Percentiles rank a stretch among this genome's conserved stretches.
Conservation (phyloP, 1,140 invertebrate genomes). For the Probaryconus sp. region DNA sequence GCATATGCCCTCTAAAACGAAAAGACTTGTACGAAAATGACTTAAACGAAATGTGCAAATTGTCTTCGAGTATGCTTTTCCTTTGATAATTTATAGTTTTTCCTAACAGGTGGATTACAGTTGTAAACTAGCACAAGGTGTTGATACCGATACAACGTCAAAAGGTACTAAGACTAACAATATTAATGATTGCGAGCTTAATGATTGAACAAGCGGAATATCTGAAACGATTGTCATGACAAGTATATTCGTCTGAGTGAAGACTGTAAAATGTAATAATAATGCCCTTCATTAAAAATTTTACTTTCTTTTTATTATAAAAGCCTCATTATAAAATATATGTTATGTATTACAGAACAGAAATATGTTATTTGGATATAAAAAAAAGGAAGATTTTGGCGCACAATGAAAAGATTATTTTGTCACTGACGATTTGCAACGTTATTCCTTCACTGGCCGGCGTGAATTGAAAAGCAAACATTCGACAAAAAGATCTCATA, state of each 20-base stretch:
- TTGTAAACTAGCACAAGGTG: conserved; percentile 14
- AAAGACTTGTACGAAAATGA: background rate
- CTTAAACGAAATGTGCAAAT: background rate
- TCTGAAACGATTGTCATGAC: conserved; percentile 34
- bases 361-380: too few relatives aligned
- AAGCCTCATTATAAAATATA: background rate
- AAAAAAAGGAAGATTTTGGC: too few relatives aligned
- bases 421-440: conserved; percentile 6
- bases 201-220: conserved; percentile 11
- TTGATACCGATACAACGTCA: conserved; percentile 12
- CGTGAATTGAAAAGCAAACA: conserved; percentile 70
- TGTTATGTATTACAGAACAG: background rate
- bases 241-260: conserved; percentile 43
- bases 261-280: conserved; percentile 55
- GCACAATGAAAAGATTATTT: too few relatives aligned
- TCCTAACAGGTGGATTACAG: too few relatives aligned
- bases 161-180: conserved; percentile 27
- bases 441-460: conserved; percentile 11
- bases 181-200: conserved; percentile 37
- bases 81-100: too few relatives aligned
- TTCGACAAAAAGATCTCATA: conserved; percentile 62
- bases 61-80: conserved; percentile 6
- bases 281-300: conserved; percentile 45
- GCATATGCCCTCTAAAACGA: background rate
- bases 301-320: background rate